phyloP scores from a whole-genome alignment of 2,113 vertebrate species.

The Athene noctua region DNA sequence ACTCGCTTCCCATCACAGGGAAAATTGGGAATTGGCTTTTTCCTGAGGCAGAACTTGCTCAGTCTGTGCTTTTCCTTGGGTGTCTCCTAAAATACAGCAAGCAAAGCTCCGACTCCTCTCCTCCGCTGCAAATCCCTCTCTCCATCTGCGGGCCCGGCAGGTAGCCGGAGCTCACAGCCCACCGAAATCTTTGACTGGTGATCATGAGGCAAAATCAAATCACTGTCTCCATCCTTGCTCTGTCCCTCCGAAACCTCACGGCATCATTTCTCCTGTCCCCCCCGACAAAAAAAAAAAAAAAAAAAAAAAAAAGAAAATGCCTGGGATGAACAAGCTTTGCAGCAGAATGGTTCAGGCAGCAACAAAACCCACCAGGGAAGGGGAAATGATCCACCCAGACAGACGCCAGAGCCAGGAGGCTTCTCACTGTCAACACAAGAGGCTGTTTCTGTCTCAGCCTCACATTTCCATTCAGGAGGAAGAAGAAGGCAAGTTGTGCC shows the following conservation, averaged over 20 bases:
- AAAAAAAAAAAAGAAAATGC: not conserved
- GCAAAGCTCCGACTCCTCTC: not conserved
- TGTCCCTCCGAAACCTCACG: accelerated
- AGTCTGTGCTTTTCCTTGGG: not conserved
- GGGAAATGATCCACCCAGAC: not conserved
- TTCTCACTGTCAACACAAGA: not conserved
- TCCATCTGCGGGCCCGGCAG: not conserved
- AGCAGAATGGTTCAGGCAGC: not conserved
- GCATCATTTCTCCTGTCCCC: not conserved
- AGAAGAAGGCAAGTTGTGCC: not conserved
- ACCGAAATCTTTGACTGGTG: accelerated
- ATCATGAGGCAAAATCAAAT: accelerated
- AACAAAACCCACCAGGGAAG: not conserved
- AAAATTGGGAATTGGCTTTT: not conserved
- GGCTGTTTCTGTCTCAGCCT: not conserved
- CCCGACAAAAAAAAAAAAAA: not conserved
- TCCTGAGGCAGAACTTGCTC: not conserved
- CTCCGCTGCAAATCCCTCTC: accelerated
- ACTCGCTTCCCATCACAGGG: accelerated
- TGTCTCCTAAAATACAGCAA: not conserved
- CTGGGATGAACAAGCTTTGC: not conserved
- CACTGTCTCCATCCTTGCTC: not conserved
- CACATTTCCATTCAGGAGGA: not conserved
- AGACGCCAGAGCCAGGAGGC: not conserved
- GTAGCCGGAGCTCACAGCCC: not conserved